Evolutionary conservation across 2,888 invertebrate genomes (phyloP), one percentile per base, ranked within the genome.

Genomic region (Andrena trimmerana): DNA sequence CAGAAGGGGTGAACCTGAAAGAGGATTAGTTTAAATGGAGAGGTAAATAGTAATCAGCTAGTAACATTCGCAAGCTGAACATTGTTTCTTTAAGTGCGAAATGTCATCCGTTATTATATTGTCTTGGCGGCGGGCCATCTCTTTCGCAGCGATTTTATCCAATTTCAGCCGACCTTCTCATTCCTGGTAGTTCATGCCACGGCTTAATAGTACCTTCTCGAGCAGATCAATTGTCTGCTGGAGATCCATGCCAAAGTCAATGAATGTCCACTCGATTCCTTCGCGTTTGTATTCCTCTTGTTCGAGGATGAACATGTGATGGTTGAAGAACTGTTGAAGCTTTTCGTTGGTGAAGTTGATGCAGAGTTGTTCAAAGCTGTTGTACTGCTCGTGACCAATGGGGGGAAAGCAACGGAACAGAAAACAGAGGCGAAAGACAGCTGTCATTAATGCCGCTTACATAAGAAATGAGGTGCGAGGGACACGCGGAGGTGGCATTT

Each of bases 301-400:
- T 94, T 97, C 97, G 93, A 97, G 95, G 85, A 97, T 96, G 94
- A 97, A 97, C 97, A 97, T 97, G 95, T 97, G 96, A 89, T 97
- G 97, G 94, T 97, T 97, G 96, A 97, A 97, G 95, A 97, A 97
- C 93, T 97, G 97, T 93, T 97, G 97, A 86, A 97, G 95, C 93
- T 97, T 96, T 94, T 97, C 97, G 94, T 97, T 97, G 93, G 97
- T 97, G 95, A 97, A 97, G 95, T 97, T 97, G 95, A 97, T 97
- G 95, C 97, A 97, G 89, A 97, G 95, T 94, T 97, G 97, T 94
- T 97, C 97, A 95, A 97, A 97, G 91, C 96, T 96, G 95, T 97
- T 97, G 95, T 95, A 96, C 96, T 96, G 93, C 93, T 91, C 91
- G 92, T 62, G 57, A 91, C 91, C 90, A 90, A 85, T 82, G 78